A percentile compares a stretch with the other conserved stretches of the same genome.
Evolutionary conservation across 2,888 invertebrate genomes (phyloP).

Genomic region (Encarsia formosa): DNA sequence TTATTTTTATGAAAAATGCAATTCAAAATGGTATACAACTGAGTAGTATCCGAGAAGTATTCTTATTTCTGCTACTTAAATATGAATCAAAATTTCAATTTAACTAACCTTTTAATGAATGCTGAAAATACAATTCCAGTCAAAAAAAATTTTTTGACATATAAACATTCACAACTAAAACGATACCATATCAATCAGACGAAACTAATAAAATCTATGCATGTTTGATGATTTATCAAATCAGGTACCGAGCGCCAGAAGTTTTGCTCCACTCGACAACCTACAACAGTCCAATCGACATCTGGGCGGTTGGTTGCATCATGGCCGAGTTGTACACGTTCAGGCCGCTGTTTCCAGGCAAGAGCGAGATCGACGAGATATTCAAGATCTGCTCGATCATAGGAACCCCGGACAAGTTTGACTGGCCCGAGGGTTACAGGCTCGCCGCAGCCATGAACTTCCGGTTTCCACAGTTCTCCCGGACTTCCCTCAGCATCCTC

Average conservation of each 20-base stretch:
- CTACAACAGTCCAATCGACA: conserved; percentile 94
- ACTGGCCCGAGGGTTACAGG: conserved; percentile 94
- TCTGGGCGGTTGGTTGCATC: conserved; percentile 98
- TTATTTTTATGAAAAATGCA: too few relatives aligned
- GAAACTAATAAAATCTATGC: background rate
- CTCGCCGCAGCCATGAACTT: conserved; percentile 92
- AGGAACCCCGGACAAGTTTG: conserved; percentile 86
- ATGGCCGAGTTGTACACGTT: conserved; percentile 95
- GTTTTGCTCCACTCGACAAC: conserved; percentile 91
- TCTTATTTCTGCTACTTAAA: too few relatives aligned
- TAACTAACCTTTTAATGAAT: too few relatives aligned
- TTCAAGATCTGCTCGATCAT: conserved; percentile 91
- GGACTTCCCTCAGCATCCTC: conserved; percentile 73
- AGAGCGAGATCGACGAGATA: conserved; percentile 93
- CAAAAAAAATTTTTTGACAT: background rate
- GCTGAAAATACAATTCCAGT: too few relatives aligned
- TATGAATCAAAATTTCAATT: too few relatives aligned
- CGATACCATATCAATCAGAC: background rate
- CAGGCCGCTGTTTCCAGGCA: conserved; percentile 92
- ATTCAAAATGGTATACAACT: too few relatives aligned
- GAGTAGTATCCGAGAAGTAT: too few relatives aligned
- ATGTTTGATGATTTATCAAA: background rate
- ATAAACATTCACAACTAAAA: background rate
- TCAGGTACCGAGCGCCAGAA: conserved; percentile 87
- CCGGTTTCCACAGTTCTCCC: conserved; percentile 85